Conservation (phyloP, 2,888 invertebrate genomes). For the Nysson spinosus region DNA sequence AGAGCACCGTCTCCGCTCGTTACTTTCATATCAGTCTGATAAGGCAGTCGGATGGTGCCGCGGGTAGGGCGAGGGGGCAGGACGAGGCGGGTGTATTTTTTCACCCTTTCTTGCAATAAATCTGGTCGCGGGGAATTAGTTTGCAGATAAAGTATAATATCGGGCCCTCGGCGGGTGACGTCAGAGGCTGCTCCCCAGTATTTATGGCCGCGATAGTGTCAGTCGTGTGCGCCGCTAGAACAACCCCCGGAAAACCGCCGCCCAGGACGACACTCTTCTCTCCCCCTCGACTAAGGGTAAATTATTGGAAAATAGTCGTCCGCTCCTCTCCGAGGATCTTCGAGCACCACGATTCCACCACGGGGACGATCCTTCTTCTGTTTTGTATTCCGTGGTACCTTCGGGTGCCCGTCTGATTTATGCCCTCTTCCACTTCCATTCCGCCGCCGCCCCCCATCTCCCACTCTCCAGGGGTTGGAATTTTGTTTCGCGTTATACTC, state of each 20-base stretch:
- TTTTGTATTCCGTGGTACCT: constrained; percentile 68
- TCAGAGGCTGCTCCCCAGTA: constrained; percentile 75
- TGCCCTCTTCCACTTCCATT: constrained; percentile 39
- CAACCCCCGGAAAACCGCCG: constrained; percentile 53
- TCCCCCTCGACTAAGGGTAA: constrained; percentile 48
- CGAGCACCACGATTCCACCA: constrained; percentile 22
- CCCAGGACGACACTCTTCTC: constrained; percentile 22
- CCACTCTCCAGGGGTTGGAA: constrained; percentile 14
- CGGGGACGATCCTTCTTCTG: constrained; percentile 62
- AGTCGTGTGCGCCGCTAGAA: constrained; percentile 71
- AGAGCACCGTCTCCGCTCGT: constrained; percentile 7
- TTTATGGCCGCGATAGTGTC: constrained; percentile 77
- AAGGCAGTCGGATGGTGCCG: constrained; percentile 61
- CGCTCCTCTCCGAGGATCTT: constrained; percentile 59
- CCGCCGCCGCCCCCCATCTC: constrained; percentile 1
- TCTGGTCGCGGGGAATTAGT: constrained; percentile 78
- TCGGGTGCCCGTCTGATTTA: constrained; percentile 67
- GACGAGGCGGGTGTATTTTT: constrained; percentile 64
- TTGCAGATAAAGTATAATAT: constrained; percentile 78
- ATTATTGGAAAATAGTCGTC: constrained; percentile 76
- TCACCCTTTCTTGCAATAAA: constrained; percentile 77
- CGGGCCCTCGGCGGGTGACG: constrained; percentile 76
- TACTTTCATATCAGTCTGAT: constrained; percentile 75
- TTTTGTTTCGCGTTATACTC: constrained; percentile 46
- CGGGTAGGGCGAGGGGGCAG: constrained; percentile 16